Conservation (phyloP, 2,888 invertebrate species). For the Brenthis ino region DNA sequence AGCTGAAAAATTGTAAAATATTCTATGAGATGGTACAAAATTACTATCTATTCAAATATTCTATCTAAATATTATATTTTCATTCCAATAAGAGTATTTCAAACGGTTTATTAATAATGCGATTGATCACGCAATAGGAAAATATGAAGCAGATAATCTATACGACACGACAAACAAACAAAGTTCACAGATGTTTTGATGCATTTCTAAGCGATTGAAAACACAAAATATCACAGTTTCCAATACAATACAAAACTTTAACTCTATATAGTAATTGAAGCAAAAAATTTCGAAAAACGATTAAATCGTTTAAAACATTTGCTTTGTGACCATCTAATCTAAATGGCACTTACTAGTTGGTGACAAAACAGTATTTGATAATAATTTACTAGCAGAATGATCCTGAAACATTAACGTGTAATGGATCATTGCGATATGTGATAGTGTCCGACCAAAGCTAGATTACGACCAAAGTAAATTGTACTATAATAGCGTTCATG, state of each 20-base stretch:
- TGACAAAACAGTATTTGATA: constrained; percentile 70
- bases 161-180: constrained; percentile 42
- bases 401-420: constrained; percentile 50
- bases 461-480: neutral
- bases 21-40: constrained; percentile 23
- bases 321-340: constrained; percentile 78
- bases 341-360: constrained; percentile 78
- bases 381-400: constrained; percentile 48
- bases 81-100: constrained; percentile 48
- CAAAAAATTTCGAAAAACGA: constrained; percentile 44
- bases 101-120: constrained; percentile 46
- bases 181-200: constrained; percentile 43
- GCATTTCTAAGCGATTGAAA: constrained; percentile 69
- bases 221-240: constrained; percentile 81
- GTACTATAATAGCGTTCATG: too few species aligned
- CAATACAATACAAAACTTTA: constrained; percentile 60
- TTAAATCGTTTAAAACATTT: constrained; percentile 57
- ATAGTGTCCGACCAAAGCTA: constrained; percentile 15
- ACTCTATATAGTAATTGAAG: constrained; percentile 49
- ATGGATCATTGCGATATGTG: constrained; percentile 47
- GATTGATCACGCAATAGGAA: constrained; percentile 64
- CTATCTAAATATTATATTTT: constrained; percentile 28
- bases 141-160: constrained; percentile 33
- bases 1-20: constrained; percentile 5
- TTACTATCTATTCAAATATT: constrained; percentile 17